A percentile compares a stretch with the other conserved stretches of the same genome.
Evolutionary conservation across 2,113 vertebrate species (phyloP).

Genomic region (Regulus satrapa): DNA sequence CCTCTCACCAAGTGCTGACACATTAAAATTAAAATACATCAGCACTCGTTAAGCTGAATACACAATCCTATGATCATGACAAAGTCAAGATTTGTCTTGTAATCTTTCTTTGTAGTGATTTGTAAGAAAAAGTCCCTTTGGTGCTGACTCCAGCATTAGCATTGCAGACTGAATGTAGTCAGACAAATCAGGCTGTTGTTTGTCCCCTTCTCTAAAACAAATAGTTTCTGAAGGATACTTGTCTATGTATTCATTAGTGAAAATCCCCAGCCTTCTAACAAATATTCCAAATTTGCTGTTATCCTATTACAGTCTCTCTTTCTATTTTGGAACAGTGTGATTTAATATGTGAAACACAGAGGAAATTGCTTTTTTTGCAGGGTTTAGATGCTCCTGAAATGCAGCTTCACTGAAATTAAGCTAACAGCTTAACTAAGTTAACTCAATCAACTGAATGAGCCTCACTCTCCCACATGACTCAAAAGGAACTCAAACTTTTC

Average conservation of each 20-base stretch:
- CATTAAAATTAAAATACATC: background rate
- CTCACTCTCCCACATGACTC: background rate
- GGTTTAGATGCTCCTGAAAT: background rate
- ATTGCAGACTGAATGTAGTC: background rate
- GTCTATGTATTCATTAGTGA: background rate
- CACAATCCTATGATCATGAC: background rate
- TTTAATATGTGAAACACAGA: background rate
- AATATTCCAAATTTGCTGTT: background rate
- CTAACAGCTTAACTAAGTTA: background rate
- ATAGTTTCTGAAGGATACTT: background rate
- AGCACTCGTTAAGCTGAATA: background rate
- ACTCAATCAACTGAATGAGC: background rate
- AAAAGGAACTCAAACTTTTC: background rate
- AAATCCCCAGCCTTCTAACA: background rate
- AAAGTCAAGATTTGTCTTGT: background rate
- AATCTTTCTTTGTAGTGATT: background rate
- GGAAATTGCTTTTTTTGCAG: background rate
- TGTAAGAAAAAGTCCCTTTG: background rate
- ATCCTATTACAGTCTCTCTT: background rate
- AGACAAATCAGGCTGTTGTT: background rate
- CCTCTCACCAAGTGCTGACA: background rate
- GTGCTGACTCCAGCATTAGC: background rate
- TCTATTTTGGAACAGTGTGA: background rate
- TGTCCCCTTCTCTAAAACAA: background rate
- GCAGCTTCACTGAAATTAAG: background rate